Evolutionary conservation across 2,113 vertebrate genomes (phyloP), one percentile per base, ranked within the genome.

Genomic region (Gobio gobio): DNA sequence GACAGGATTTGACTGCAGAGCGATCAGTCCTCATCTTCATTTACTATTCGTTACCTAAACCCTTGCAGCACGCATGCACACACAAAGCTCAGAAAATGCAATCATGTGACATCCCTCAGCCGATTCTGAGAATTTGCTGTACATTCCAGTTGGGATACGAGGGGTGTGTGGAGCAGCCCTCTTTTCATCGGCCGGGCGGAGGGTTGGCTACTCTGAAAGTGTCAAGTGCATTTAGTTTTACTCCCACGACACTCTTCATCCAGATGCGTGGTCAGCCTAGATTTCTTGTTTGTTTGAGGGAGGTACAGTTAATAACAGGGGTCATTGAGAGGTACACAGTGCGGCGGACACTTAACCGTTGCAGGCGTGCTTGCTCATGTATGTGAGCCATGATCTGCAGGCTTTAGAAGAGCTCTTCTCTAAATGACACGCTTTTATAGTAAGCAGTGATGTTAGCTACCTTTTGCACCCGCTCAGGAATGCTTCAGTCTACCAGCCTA

Each of bases 121-220:
- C n/a, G 85, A 87, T 93, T 93, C 93, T 90, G 78, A 91, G 91
- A 93, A 92, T 87, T 73, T 86, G 64, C 87, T 89, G 86, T 91
- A 89, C 91, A 92, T 94, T 94, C 93, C 92, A 89, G 89, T 87
- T 82, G 90, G 89, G 87, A 86, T 90, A 88, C 51, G 74, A 89
- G 89, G 89, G 91, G 92, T 86, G 90, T 91, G 89, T 91, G 89
- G 89, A 70, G 88, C 86, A 74, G 83, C 78, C 80, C 81, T 86
- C 68, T 88, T 93, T 90, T 88, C 91, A 91, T 94, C 90, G 75
- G 87, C 58, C 64, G 12, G 63, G 43, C 85, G 87, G 88, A 88
- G 85, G 91, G 88, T 76, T 87, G 83, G 82, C 87, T 87, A 68
- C 91, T 63, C n/a, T 79, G 13, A 56, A 86, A 89, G 88, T 80